phyloP scores from a whole-genome alignment of 1,140 invertebrate genomes.

The Platorchestia sp. region DNA sequence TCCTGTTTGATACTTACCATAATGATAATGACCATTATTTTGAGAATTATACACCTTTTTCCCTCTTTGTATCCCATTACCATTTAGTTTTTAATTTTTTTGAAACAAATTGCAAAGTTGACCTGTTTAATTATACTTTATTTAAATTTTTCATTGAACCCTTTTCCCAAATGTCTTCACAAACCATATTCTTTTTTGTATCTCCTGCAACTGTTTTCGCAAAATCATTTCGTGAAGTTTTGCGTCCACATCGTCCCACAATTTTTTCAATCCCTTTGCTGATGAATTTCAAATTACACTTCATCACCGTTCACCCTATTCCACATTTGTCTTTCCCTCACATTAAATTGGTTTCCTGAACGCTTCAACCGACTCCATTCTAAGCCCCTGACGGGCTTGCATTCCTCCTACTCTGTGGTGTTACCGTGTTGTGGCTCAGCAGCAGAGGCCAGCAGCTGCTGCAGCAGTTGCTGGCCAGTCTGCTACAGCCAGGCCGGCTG shows the following conservation, averaged over 20 bases:
- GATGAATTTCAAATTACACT: too few relatives aligned
- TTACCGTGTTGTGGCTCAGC: neutral
- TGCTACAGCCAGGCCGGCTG: neutral
- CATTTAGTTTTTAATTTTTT: neutral
- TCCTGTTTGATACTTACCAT: neutral
- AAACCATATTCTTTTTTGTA: neutral
- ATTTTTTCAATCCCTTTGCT: too few relatives aligned
- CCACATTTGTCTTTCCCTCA: neutral
- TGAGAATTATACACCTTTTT: neutral
- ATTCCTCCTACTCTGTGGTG: neutral
- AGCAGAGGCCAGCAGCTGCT: conserved; percentile 40
- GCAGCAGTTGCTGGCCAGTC: conserved; percentile 19
- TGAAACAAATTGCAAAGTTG: neutral
- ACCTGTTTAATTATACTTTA: neutral
- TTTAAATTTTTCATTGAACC: neutral
- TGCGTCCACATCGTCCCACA: too few relatives aligned
- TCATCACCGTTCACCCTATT: neutral
- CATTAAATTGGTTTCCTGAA: neutral
- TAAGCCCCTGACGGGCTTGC: neutral
- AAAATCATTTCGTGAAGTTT: neutral
- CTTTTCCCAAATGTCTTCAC: neutral
- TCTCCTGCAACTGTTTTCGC: neutral
- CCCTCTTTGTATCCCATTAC: neutral
- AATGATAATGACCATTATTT: too few relatives aligned
- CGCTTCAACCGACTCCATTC: neutral